These are phyloP conservation scores for Drosophila persimilis DNA, from an alignment of 1,140 invertebrate genomes.

Conservation along the genomic window DNA sequence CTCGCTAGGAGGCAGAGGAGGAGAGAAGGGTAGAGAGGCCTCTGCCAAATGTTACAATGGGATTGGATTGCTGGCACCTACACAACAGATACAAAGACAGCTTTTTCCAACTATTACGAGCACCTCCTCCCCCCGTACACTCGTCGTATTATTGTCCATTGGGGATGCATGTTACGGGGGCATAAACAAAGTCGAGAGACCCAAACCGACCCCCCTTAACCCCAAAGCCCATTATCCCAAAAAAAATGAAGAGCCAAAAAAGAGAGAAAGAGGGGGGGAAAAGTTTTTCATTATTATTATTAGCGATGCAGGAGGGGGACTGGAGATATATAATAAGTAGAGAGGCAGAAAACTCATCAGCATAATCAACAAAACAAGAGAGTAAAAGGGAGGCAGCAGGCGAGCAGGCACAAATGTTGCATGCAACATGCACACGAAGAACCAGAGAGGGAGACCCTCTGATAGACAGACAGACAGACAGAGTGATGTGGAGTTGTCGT, in stretches of 20 bases:
- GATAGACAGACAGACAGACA: conserved; percentile 21
- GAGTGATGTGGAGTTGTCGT: conserved; percentile 45
- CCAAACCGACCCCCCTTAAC: conserved; percentile 16
- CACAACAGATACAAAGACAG: neutral
- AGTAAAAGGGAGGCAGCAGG: conserved; percentile 14
- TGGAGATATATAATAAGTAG: conserved; percentile 22
- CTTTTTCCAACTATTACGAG: too few relatives aligned
- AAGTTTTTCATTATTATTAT: conserved; percentile 64
- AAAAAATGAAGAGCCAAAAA: conserved; percentile 17
- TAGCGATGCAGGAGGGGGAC: conserved; percentile 23
- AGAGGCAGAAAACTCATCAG: conserved; percentile 50
- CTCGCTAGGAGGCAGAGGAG: neutral
- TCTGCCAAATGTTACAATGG: conserved; percentile 5
- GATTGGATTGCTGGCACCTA: neutral
- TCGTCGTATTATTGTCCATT: conserved; percentile 17
- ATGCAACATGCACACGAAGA: conserved; percentile 56
- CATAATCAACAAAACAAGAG: conserved; percentile 49
- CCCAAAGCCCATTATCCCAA: conserved; percentile 16
- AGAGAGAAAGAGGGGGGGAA: conserved; percentile 8
- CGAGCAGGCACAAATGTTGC: conserved; percentile 31
- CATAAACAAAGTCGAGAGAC: conserved; percentile 31
- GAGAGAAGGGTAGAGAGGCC: neutral
- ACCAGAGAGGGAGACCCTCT: conserved; percentile 18
- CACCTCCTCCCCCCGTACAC: too few relatives aligned
- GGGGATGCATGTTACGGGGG: conserved; percentile 18